Evolutionary conservation across 2,888 invertebrate species (phyloP), one percentile per base, ranked within the genome.

Genomic region (Amphipyra berbera): DNA sequence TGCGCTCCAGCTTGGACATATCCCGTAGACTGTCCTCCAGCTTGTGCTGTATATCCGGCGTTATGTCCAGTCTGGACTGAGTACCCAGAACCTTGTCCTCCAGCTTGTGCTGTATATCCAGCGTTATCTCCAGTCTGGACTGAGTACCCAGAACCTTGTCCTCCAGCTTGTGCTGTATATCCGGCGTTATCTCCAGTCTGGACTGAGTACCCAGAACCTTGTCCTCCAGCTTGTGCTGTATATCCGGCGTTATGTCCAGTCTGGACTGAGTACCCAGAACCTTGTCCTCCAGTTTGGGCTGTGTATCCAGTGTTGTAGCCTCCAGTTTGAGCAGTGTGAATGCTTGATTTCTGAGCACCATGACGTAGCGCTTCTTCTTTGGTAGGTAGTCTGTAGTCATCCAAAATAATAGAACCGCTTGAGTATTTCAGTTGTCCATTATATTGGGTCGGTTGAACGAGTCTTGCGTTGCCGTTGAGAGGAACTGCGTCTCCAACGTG

Each of bases 371-470:
- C 61, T 61, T 82, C 79, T 12, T 82, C 80, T 76, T 85, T 82
- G 45, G 87, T 85, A 6, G 91, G 91, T n/a, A 88, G 82, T 72
- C 94, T 90, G 64, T 92, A 95, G 48, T 94, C 94, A 55, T 94
- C 94, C 54, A 95, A 82, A 38, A 94, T 92, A 8, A 95, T 72
- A 9, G 94, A 93, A 1, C 94, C 94, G 59, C 90, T 93, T 0
- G 91, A 86, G 69, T 94, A 94, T 79, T 91, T 89, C 9, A 75
- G 73, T 61, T 80, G 85, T 33, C 85, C 79, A 27, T 82, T 84
- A 63, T 91, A 90, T 35, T 88, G 87, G 1, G 89, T 88, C 13
- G 90, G 83, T 83, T 92, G 90, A 1, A 93, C 87, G 4, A 93
- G 78, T n/a, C 91, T 93, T 67, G 83, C 40, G 49, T 89, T 84